Evolutionary conservation across 2,797 vertebrate genomes (phyloP).

Genomic region (Gymnothorax reevesii): DNA sequence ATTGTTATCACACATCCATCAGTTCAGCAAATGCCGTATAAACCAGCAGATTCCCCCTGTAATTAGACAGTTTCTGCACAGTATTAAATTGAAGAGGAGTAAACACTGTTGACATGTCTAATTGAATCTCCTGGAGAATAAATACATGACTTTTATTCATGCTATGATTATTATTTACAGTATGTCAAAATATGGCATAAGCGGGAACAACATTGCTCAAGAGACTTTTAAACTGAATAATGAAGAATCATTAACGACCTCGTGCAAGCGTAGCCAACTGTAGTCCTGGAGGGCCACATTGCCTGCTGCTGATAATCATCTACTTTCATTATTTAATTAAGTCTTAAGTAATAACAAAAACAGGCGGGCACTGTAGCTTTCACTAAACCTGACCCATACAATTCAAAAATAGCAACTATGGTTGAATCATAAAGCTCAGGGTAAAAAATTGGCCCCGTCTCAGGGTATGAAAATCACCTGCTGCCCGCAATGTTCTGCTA

Average conservation of each 20-base stretch:
- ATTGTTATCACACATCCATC: too few relatives aligned
- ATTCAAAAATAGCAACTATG: not conserved
- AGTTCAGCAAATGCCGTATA: too few relatives aligned
- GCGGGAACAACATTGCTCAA: not conserved
- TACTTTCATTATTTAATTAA: too few relatives aligned
- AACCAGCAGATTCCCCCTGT: too few relatives aligned
- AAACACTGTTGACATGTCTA: not conserved
- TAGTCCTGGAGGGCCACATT: too few relatives aligned
- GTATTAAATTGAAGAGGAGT: not conserved
- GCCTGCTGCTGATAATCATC: too few relatives aligned
- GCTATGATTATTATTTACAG: not conserved
- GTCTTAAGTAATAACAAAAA: too few relatives aligned
- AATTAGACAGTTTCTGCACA: too few relatives aligned
- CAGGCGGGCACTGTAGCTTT: too few relatives aligned
- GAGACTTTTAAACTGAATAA: not conserved
- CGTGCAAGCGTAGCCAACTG: too few relatives aligned
- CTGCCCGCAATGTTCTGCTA: not conserved
- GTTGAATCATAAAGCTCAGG: not conserved
- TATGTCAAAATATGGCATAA: not conserved
- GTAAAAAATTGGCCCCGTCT: constrained; percentile 49
- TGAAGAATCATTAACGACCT: not conserved
- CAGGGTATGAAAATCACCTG: constrained; percentile 27
- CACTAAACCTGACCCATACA: not conserved
- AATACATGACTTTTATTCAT: not conserved
- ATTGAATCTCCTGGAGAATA: not conserved